Conservation (phyloP, 2,888 invertebrate genomes). For the Archips crataeganus region DNA sequence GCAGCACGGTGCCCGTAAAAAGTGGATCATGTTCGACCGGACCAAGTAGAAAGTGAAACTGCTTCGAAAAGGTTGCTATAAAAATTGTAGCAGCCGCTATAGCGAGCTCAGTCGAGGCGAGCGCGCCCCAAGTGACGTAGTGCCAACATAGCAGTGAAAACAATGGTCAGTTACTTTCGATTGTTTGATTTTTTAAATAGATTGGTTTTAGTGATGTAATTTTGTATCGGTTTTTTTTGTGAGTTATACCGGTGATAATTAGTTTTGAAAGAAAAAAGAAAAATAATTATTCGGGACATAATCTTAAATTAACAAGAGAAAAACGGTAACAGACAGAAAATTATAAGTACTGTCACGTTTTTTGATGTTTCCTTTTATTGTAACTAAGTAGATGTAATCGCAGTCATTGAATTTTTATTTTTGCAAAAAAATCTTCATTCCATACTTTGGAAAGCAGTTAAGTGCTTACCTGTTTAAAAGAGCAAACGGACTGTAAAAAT, state of each 20-base stretch:
- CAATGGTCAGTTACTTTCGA: slow-evolving; percentile 78
- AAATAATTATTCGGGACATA: no score
- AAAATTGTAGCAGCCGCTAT: slow-evolving; percentile 72
- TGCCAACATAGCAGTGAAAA: slow-evolving; percentile 54
- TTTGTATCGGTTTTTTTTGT: slow-evolving; percentile 47
- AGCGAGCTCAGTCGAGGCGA: slow-evolving; percentile 73
- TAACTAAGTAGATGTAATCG: neutral
- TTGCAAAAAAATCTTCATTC: neutral
- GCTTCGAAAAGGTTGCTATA: slow-evolving; percentile 73
- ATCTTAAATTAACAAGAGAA: no score
- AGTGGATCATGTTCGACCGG: slow-evolving; percentile 76
- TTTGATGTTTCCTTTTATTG: neutral
- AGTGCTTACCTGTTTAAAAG: no score
- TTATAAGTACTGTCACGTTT: neutral
- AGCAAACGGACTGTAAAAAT: no score
- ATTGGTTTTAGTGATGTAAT: slow-evolving; percentile 47
- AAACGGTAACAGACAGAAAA: no score
- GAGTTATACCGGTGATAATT: slow-evolving; percentile 10
- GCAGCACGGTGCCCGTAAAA: slow-evolving; percentile 66
- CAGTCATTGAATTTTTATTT: neutral
- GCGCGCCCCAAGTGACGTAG: slow-evolving; percentile 61
- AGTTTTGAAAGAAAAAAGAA: neutral
- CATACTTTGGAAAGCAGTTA: no score
- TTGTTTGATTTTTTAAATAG: slow-evolving; percentile 63
- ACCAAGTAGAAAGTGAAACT: slow-evolving; percentile 83